phyloP scores from a whole-genome alignment of 2,888 invertebrate species.

The Trachelus troglodyta region DNA sequence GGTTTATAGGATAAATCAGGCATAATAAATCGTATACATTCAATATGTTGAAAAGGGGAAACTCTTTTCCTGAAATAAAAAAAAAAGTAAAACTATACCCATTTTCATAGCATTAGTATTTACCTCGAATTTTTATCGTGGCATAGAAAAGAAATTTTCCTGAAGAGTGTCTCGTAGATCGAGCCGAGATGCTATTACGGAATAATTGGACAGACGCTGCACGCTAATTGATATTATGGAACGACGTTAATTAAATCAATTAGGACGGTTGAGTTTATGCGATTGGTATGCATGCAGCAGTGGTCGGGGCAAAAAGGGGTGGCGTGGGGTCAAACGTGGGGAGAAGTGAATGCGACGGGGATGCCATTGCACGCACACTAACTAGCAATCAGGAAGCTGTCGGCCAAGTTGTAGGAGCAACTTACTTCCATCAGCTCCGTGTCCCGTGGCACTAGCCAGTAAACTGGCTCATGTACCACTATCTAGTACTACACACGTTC shows the following conservation, averaged over 20 bases:
- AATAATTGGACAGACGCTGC: slow-evolving; percentile 46
- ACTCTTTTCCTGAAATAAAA: background rate
- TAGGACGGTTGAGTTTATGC: slow-evolving; percentile 42
- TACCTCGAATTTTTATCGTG: background rate
- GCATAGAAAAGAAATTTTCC: background rate
- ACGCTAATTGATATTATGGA: slow-evolving; percentile 42
- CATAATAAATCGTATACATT: background rate
- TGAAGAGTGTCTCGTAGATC: background rate
- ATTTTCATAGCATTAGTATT: background rate
- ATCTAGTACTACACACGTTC: background rate
- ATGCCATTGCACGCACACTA: slow-evolving; percentile 52
- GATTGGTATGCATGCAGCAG: slow-evolving; percentile 44
- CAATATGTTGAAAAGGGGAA: background rate
- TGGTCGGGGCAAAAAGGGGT: background rate
- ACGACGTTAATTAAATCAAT: slow-evolving; percentile 56
- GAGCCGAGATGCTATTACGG: background rate
- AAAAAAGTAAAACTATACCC: background rate
- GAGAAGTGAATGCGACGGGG: slow-evolving; percentile 44
- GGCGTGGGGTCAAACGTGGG: background rate
- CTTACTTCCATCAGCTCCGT: slow-evolving; percentile 41
- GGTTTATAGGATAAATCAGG: background rate
- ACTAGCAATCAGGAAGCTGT: slow-evolving; percentile 59
- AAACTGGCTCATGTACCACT: background rate
- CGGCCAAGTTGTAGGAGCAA: slow-evolving; percentile 50
- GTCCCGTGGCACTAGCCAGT: background rate